Base-by-base conservation (phyloP, 2,888 invertebrate species). In the Pammene fasciana region DNA sequence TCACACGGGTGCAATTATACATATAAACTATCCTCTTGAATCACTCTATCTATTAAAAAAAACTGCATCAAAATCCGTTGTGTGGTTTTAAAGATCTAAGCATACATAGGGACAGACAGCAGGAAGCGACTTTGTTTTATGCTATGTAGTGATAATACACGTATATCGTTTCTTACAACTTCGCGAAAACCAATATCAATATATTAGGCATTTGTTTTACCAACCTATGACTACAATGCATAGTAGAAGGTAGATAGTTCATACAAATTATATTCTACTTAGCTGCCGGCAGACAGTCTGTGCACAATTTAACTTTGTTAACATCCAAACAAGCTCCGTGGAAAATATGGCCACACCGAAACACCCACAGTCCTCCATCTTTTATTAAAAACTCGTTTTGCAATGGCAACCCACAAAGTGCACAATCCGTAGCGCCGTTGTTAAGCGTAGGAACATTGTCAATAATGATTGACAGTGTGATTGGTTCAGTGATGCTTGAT, bases 271-370 rank as follows among this genome's bases (percentile, higher is more conserved):
- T 5, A 11, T 50, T 18, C 18, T 18, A 50, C 26, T 62, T 62
- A 56, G 16, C 43, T 62, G 9, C 48, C 56, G 82, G 74, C 14
- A 81, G 76, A 76, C 93, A 93, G 56, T 88, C 83, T 0, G 92
- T 90, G 62, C 93, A 93, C 43, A 93, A 73, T 74, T 87, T 92
- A 56, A 94, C 79, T 83, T 92, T 93, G 76, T 93, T 93, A 74
- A 94, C 88, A 75, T 93, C 90, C 76, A 94, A 89, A 81, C 94
- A 94, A 6, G 93, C 93, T 0, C 94, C 94, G 64, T 95, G 95
- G 80, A 94, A 95, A 66, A 93, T 92, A 77, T 95, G 95, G 57
- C 94, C 94, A 78, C 95, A 95, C 66, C 92, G 92, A 81, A 94
- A 95, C 59, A 94, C 92, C 86, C 94, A 94, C 3, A 95, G 81